Base-by-base conservation (phyloP, 2,888 invertebrate genomes). In the Junonia oenone region DNA sequence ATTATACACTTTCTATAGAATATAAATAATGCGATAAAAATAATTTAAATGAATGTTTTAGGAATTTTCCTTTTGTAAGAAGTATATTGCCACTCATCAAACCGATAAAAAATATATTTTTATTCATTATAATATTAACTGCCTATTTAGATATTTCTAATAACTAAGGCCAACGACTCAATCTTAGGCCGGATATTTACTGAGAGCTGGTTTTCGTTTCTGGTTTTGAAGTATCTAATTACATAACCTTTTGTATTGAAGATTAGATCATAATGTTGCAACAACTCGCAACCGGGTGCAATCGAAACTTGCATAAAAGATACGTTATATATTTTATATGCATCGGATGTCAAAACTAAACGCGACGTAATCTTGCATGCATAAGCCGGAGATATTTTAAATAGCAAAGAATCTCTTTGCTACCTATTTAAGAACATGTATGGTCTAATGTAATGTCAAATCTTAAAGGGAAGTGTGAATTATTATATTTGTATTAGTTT, bases 301-400 rank as follows among this genome's bases (percentile, higher is more conserved):
- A 63, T 61, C 57, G 49, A 57, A 48, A 29, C 50, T 51, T 51
- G 49, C 55, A 59, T 55, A 49, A 49, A 62, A 52, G 27, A 35
- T 43, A 15, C 38, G 45, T 55, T 33, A 51, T 43, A 40, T 46
- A 55, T 55, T 62, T 62, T 51, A 50, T 49, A 65, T 63, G 61
- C 64, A 51, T 49, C 51, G 33, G 46, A 45, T 46, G 58, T 51
- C 29, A 22, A 47, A 51, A 49, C 59, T 50, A 45, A 53, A 48
- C 48, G 59, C 62, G 58, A 64, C 56, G 58, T 55, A 59, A 61
- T 61, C 40, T 29, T 9, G 51, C 38, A 50, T 46, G 51, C 38
- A 45, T 55, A 51, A 15, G 40, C 29, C 19, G 19, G 6, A 22
- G 22, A 22, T 40, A 8, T 19, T 19, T 5, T 37, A 15, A 37